phyloP scores from a whole-genome alignment of 2,113 vertebrate genomes.

The Tyrannus savana region DNA sequence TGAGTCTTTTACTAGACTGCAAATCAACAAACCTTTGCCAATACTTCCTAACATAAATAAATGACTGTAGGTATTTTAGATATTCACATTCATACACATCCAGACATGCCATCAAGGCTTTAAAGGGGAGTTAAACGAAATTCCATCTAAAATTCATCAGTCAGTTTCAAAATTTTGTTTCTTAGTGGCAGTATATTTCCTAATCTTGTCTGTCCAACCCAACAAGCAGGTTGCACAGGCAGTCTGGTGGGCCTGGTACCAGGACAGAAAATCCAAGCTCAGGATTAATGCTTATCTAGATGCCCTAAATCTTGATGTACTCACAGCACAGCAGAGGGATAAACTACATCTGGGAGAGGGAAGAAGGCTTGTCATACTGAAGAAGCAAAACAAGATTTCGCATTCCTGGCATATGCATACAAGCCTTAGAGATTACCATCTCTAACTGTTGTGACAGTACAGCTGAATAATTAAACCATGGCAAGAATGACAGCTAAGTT shows the following conservation, averaged over 20 bases:
- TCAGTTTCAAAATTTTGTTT: not conserved
- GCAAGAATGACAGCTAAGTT: not conserved
- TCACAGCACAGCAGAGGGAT: not conserved
- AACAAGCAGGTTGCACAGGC: not conserved
- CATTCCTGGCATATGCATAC: not conserved
- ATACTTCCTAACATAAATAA: not conserved
- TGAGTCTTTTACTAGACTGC: not conserved
- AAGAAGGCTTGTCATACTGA: not conserved
- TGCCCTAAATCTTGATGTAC: not conserved
- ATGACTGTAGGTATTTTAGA: not conserved
- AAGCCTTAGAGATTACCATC: not conserved
- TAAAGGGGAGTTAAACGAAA: not conserved
- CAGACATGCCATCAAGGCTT: not conserved
- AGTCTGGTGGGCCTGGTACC: not conserved
- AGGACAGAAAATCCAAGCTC: not conserved
- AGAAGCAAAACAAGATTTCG: not conserved
- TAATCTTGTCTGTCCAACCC: not conserved
- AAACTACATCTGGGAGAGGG: fast-evolving
- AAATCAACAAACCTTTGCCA: not conserved
- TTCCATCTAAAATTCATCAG: not conserved
- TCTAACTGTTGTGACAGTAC: not conserved
- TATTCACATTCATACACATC: not conserved
- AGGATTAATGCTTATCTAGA: not conserved
- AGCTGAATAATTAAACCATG: not conserved
- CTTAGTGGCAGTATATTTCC: not conserved